Base-by-base conservation (phyloP, 2,888 invertebrate genomes). In the Drosophila barbarae region DNA sequence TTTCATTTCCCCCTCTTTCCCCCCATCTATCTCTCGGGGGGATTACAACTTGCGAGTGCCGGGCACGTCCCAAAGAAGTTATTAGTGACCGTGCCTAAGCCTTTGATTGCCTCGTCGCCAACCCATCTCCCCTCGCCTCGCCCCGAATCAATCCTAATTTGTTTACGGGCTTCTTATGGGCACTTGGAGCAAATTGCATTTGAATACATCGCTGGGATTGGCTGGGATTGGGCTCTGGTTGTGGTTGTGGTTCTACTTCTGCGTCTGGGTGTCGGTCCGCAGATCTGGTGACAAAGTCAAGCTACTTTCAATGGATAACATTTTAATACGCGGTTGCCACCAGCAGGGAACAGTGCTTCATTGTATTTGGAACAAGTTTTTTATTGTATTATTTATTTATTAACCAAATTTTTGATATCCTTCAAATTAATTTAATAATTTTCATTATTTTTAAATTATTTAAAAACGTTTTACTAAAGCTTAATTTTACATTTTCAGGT, bases 121-220 rank as follows among this genome's bases (percentile, higher is more conserved):
- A 13, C n/a, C 10, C 41, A 10, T 28, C 3, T 18, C 18, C 1
- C 18, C 18, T 18, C 18, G 18, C 13, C 41, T n/a, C 4, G 10
- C 1, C 1, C n/a, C 7, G 36, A 64, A 50, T 54, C 47, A 46
- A 44, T 57, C 46, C 42, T 55, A 58, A 73, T 71, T 73, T 67
- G 61, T 60, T 73, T 71, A 65, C 71, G 71, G 64, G 55, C 77
- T 73, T 72, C 74, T 70, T 74, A 66, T 71, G 54, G 32, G 74
- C 77, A 75, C 75, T 77, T 67, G 53, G 63, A 67, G 69, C 77
- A 76, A 79, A 80, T 83, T 80, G 76, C 78, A 73, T 65, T 76
- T 72, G 67, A 74, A 80, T 79, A 53, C 67, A 39, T 36, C 15
- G 38, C 36, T 18, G 6, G 41, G 34, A 50, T 61, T 60, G 34